These are phyloP conservation scores for Gila orcuttii DNA, from an alignment of 2,113 vertebrate genomes.

Conservation along the genomic window DNA sequence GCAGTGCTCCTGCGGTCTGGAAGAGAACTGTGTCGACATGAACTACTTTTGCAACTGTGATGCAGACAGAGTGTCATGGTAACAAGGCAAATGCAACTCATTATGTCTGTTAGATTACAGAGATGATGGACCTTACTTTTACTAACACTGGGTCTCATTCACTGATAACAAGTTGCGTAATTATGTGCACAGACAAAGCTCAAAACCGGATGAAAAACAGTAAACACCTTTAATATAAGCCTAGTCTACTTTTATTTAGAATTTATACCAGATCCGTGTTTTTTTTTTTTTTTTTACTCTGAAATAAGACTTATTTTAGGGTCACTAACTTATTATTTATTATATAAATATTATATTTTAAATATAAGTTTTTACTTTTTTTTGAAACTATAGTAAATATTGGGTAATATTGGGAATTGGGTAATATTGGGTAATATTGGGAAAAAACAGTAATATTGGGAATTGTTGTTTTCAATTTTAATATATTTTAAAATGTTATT, in stretches of 20 bases:
- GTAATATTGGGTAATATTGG: no score
- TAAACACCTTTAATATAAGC: background rate
- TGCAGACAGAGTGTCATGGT: conserved; percentile 85
- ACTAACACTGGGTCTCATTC: background rate
- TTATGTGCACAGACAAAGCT: background rate
- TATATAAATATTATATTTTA: background rate
- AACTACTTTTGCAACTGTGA: conserved; percentile 89
- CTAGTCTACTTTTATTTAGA: background rate
- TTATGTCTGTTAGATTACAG: background rate
- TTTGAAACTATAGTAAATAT: background rate
- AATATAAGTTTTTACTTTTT: background rate
- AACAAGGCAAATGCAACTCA: conserved; percentile 59
- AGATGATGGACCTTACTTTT: conserved; percentile 5
- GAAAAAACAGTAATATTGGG: no score
- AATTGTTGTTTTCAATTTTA: background rate
- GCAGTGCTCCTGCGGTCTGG: conserved; percentile 85
- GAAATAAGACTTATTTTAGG: background rate
- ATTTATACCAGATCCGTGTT: background rate
- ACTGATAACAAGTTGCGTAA: background rate
- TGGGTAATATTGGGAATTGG: background rate
- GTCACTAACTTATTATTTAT: background rate
- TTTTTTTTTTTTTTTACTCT: background rate
- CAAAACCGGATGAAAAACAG: background rate
- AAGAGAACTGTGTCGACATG: conserved; percentile 84
- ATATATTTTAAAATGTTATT: background rate